These are phyloP conservation scores for Anseranas semipalmata DNA, from an alignment of 2,113 vertebrate species.

Conservation along the genomic window DNA sequence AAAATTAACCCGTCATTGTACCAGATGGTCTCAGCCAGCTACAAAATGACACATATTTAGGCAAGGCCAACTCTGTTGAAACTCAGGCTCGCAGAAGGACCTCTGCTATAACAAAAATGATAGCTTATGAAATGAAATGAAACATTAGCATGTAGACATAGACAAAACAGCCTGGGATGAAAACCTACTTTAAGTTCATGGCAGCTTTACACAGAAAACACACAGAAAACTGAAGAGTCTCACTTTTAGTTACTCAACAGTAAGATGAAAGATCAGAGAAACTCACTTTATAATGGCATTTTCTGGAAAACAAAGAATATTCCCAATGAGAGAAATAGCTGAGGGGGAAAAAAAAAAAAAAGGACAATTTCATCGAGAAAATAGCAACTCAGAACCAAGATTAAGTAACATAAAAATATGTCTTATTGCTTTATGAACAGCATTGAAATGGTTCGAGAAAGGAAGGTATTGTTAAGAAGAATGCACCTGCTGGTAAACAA, in stretches of 20 bases:
- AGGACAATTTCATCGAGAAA: neutral
- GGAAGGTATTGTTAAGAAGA: neutral
- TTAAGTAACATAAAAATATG: neutral
- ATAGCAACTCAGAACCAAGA: neutral
- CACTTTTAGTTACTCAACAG: neutral
- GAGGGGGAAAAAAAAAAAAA: neutral
- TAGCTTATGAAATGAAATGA: neutral
- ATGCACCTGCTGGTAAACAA: constrained; percentile 18
- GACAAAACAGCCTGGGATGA: neutral
- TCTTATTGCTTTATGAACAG: constrained; percentile 14
- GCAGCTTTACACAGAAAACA: neutral
- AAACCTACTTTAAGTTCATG: neutral
- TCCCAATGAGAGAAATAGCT: neutral
- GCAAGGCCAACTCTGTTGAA: neutral
- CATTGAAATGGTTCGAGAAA: constrained; percentile 31
- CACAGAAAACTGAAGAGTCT: neutral
- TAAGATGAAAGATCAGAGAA: neutral
- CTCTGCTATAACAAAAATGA: neutral
- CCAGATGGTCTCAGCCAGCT: neutral
- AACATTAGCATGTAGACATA: neutral
- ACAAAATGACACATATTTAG: neutral
- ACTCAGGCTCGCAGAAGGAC: neutral
- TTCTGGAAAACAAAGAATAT: neutral
- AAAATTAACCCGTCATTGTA: neutral
- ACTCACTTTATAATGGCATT: neutral